Base-by-base conservation (phyloP, 1,140 invertebrate species). In the Hormaphis cornu region DNA sequence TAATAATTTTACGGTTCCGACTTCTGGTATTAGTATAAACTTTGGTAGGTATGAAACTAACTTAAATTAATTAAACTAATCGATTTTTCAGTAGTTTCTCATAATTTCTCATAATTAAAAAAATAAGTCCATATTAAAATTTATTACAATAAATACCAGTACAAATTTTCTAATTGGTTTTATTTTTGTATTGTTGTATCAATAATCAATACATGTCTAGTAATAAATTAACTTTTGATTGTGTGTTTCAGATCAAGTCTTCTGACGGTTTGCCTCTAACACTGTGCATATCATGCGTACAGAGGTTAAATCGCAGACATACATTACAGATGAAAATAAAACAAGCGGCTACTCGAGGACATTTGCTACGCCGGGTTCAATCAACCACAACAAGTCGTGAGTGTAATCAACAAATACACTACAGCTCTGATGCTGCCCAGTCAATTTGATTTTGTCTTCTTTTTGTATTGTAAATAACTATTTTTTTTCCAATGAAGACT, bases 401-500 rank as follows among this genome's bases (percentile, higher is more conserved):
- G n/a, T n/a, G n/a, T n/a, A n/a, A n/a, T n/a, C n/a, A n/a, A 66
- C 30, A 50, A 33, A 20, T 66, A 50, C 26, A 35, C 6, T 18
- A 35, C 26, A 46, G 18, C 9, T 66, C 61, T 4, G n/a, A n/a
- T 58, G 33, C 28, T 44, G 44, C 50, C 16, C 44, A 66, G 26
- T 66, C 44, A 66, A 48, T 48, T 48, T 66, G 61, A 66, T 66
- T 66, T 66, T 20, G 44, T 66, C 61, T 63, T 63, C 42, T 46
- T 35, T 66, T n/a, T n/a, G n/a, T 66, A 24, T 35, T 63, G 59
- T 63, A 63, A 7, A 63, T 66, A 66, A 42, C 44, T 66, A 66
- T 48, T 48, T 66, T 46, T 61, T 63, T 66, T 66, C 24, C 42
- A 66, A 66, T 66, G 61, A 66, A 66, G 61, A 66, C 61, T 66